Base-by-base conservation (phyloP, 2,888 invertebrate species). In the Venustoraphidia nigricollis region DNA sequence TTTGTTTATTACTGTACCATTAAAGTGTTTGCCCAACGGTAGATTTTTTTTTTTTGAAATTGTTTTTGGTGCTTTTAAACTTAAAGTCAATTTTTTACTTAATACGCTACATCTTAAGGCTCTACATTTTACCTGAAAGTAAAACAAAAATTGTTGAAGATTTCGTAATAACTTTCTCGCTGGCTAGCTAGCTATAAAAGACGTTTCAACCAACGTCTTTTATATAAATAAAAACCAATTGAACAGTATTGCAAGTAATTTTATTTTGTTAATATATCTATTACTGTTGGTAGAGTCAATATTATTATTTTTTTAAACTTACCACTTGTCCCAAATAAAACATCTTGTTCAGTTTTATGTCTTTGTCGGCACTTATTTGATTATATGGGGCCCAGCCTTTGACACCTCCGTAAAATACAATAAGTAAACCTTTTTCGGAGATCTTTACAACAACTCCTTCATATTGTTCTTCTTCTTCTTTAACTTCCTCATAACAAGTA, bases 241-340 rank as follows among this genome's bases (percentile, higher is more conserved):
- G n/a, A n/a, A n/a, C n/a, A n/a, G n/a, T n/a, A n/a, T n/a, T n/a
- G n/a, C n/a, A n/a, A n/a, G n/a, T n/a, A n/a, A n/a, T n/a, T n/a
- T n/a, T n/a, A n/a, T n/a, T n/a, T n/a, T n/a, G n/a, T n/a, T n/a
- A n/a, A n/a, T n/a, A n/a, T n/a, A n/a, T n/a, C n/a, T n/a, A n/a
- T n/a, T n/a, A n/a, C n/a, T n/a, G n/a, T n/a, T n/a, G n/a, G n/a
- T n/a, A n/a, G n/a, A n/a, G n/a, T n/a, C n/a, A n/a, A n/a, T n/a
- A 45, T 43, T 37, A 44, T 43, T 44, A 40, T 46, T 38, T 10
- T 37, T 13, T 46, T 10, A n/a, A 41, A 67, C 70, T 67, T 59
- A 78, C 74, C 50, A 78, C 73, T 65, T 81, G 77, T 43, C 82
- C 82, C 5, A 71, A 50, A 46, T 71, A 72, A 63, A 73, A 77